Evolutionary conservation across 2,888 invertebrate species (phyloP).

Genomic region (Tipula helvola): DNA sequence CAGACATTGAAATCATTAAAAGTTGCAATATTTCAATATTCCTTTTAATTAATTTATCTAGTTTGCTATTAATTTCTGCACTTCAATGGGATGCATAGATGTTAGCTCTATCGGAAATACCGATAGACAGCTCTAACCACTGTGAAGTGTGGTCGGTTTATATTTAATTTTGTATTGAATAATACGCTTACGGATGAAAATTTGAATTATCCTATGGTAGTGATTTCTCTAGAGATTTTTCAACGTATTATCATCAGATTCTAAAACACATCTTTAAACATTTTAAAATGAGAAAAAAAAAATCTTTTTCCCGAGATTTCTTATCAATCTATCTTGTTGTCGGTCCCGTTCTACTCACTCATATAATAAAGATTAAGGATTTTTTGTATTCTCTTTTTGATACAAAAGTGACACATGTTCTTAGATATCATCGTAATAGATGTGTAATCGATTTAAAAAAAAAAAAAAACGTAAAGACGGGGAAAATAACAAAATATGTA

Average conservation of each 20-base stretch:
- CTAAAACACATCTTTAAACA: not conserved
- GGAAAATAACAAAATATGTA: not conserved
- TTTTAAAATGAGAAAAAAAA: not conserved
- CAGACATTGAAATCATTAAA: no score
- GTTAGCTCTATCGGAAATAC: no score
- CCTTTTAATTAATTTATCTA: no score
- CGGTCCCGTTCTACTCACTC: not conserved
- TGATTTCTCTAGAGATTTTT: not conserved
- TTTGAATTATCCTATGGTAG: no score
- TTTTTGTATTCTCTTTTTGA: not conserved
- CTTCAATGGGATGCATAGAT: no score
- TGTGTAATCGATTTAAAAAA: not conserved
- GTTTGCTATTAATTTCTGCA: no score
- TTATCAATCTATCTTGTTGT: not conserved
- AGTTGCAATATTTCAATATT: no score
- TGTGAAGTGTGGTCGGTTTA: no score
- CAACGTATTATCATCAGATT: not conserved
- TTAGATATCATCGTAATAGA: slow-evolving; percentile 4
- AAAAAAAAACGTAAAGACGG: not conserved
- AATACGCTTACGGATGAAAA: no score
- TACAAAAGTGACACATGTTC: slow-evolving; percentile 4
- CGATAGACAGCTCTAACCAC: no score
- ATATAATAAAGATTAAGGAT: not conserved
- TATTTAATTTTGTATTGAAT: no score
- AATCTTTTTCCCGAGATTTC: not conserved